Base-by-base conservation (phyloP, 2,113 vertebrate species). In the Polyodon spathula region DNA sequence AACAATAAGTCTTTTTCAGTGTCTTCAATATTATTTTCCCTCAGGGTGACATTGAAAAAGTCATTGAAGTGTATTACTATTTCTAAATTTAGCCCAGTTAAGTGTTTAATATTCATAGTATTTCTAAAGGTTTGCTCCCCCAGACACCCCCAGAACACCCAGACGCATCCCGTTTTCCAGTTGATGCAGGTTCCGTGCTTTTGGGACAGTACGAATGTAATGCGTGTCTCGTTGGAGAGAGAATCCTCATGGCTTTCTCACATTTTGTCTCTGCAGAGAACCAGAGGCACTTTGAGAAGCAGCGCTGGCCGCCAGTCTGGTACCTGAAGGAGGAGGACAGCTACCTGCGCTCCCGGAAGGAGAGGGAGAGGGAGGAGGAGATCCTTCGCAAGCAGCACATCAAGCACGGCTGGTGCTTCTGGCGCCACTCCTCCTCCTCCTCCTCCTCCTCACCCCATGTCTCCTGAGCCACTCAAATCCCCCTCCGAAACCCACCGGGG, bases 321-420 rank as follows among this genome's bases (percentile, higher is more conserved):
- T 92, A 90, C 79, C 84, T 93, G 62, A 93, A 92, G 69, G 92
- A 92, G 75, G 91, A 94, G 70, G 92, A 94, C 59, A 87, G 90
- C 65, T 94, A 92, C 65, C 81, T 87, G 71, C 90, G 92, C 58
- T 88, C 84, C 4, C 83, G 87, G 76, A 91, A 89, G 72, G 91
- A 92, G 76, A 83, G 90, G 0, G 85, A 89, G 65, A 84, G 78
- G 0, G 90, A 93, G 76, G 89, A 92, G 74, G 90, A 92, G 80
- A 83, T 88, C 67, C 68, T 91, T 61, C 88, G 89, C 69, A 92
- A 93, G 72, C 91, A 92, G 66, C 86, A 89, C 76, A 84, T 78
- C 59, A 90, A 90, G 76, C 76, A 87, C 40, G 86, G 87, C 72
- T 94, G 92, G 92, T 93, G 89, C 73, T 93, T 94, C 80, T 93